Evolutionary conservation across 1,140 invertebrate species (phyloP).

Genomic region (Akabosia matsudoensis): DNA sequence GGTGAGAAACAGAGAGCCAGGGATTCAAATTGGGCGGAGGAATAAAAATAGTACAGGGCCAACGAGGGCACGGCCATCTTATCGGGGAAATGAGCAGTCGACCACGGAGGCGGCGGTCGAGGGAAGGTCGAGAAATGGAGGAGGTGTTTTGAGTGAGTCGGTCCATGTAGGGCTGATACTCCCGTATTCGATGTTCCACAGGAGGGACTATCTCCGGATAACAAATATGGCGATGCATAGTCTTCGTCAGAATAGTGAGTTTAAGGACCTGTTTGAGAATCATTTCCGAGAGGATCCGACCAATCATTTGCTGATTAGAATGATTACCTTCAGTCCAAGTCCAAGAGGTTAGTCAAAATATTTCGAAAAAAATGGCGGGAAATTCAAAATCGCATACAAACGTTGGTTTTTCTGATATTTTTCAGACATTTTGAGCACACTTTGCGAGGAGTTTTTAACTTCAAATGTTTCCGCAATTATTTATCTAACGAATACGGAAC

Average conservation of each 20-base stretch:
- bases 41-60: too few species aligned
- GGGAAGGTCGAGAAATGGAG: too few species aligned
- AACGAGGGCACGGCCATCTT: too few species aligned
- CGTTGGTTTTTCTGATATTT: too few species aligned
- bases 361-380: too few species aligned
- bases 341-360: not conserved
- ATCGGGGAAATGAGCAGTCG: too few species aligned
- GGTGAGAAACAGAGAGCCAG: too few species aligned
- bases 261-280: not conserved
- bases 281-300: not conserved
- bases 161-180: not conserved
- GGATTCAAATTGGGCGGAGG: too few species aligned
- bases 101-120: too few species aligned
- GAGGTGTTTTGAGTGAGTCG: not conserved
- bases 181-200: not conserved
- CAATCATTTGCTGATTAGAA: not conserved
- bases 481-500: constrained; percentile 91
- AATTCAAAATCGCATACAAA: too few species aligned
- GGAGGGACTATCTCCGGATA: not conserved
- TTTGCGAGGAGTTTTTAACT: constrained; percentile 65
- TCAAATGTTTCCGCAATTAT: constrained; percentile 86
- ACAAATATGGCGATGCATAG: not conserved
- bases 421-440: not conserved
- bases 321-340: constrained; percentile 9
- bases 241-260: not conserved